These are phyloP conservation scores for Anguilla megastoma DNA, from an alignment of 2,797 vertebrate species.

Conservation along the genomic window DNA sequence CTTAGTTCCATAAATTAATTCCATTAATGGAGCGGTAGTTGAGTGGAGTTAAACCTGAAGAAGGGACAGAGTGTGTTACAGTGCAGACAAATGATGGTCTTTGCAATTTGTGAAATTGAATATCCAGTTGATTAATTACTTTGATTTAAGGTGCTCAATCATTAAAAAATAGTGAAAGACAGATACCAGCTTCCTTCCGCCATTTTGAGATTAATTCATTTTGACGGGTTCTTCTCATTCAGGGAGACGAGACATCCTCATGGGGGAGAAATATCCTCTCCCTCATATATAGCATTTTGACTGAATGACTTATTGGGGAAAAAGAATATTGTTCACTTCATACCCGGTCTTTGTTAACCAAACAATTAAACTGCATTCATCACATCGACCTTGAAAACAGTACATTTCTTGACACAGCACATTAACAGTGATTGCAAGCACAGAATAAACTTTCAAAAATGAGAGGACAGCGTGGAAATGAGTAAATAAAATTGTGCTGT, in stretches of 20 bases:
- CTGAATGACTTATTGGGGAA: constrained; percentile 38
- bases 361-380: background rate
- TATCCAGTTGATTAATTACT: constrained; percentile 49
- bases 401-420: background rate
- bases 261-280: constrained; percentile 38
- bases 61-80: constrained; percentile 30
- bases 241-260: constrained; percentile 34
- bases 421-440: background rate
- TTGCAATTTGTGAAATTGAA: constrained; percentile 45
- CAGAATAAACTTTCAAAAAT: background rate
- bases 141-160: constrained; percentile 45
- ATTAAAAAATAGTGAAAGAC: constrained; percentile 44
- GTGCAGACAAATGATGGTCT: constrained; percentile 42
- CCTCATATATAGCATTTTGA: constrained; percentile 40
- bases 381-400: background rate
- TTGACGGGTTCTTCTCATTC: constrained; percentile 47
- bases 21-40: constrained; percentile 23
- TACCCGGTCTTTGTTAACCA: background rate
- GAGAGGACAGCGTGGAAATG: background rate
- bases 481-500: background rate
- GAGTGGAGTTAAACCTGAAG: constrained; percentile 18
- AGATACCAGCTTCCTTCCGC: constrained; percentile 43
- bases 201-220: constrained; percentile 43
- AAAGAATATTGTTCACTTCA: background rate
- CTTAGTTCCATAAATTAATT: constrained; percentile 1